Conservation (phyloP, 2,113 vertebrate genomes). For the Hippocampus comes region DNA sequence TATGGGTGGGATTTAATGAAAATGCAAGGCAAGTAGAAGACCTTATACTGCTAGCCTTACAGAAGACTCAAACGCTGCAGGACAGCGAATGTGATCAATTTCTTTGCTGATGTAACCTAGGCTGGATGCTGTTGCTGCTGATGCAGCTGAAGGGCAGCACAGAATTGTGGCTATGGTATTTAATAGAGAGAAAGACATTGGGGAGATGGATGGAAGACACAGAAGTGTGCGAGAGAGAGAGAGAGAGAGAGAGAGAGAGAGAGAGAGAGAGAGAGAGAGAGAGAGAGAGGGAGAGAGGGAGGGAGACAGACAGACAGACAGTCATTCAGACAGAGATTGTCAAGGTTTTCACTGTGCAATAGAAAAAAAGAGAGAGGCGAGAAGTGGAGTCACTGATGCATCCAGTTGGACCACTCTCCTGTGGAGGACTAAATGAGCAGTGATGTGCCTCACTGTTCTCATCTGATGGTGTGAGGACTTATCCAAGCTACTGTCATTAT, state of each 20-base stretch:
- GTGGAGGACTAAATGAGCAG: slow-evolving; percentile 47
- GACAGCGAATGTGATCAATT: slow-evolving; percentile 59
- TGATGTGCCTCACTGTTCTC: slow-evolving; percentile 26
- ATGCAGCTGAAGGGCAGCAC: slow-evolving; percentile 23
- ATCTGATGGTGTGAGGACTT: slow-evolving; percentile 28
- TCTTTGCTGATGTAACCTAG: slow-evolving; percentile 53
- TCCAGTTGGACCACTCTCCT: slow-evolving; percentile 40
- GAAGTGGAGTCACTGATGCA: slow-evolving; percentile 28
- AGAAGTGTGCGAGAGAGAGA: slow-evolving; percentile 2
- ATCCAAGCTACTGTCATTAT: background rate
- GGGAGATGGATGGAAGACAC: background rate
- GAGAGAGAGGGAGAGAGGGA: no score
- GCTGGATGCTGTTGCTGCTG: slow-evolving; percentile 26
- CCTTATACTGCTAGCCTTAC: background rate
- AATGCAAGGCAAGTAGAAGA: background rate
- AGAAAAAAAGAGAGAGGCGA: slow-evolving; percentile 3
- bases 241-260: slow-evolving; percentile 4
- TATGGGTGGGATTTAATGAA: background rate
- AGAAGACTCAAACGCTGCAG: slow-evolving; percentile 27
- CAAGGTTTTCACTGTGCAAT: background rate
- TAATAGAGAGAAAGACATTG: slow-evolving; percentile 20
- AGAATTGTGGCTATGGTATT: slow-evolving; percentile 36
- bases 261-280: slow-evolving; percentile 11
- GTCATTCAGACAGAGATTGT: background rate
- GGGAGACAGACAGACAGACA: no score